Evolutionary conservation across 2,797 vertebrate genomes (phyloP).

Genomic region (Gymnoscopelus microlampas): DNA sequence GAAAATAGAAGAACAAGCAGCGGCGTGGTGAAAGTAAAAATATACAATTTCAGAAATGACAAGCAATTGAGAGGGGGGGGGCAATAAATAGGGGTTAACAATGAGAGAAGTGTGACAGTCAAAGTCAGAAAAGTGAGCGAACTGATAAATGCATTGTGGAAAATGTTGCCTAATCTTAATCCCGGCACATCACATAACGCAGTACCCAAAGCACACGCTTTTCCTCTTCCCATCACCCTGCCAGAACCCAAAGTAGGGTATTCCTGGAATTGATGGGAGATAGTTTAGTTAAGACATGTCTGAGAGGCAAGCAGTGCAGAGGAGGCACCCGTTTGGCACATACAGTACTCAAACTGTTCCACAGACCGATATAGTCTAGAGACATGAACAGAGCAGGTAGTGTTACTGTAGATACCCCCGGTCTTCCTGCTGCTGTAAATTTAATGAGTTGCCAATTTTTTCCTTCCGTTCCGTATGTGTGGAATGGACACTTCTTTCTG

Average conservation of each 20-base stretch:
- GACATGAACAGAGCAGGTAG: slow-evolving; percentile 2
- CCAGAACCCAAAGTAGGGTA: slow-evolving; percentile 21
- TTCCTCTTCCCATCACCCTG: slow-evolving; percentile 39
- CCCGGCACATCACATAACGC: slow-evolving; percentile 54
- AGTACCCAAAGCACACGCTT: slow-evolving; percentile 20
- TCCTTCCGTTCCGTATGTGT: neutral
- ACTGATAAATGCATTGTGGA: slow-evolving; percentile 58
- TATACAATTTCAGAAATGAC: neutral
- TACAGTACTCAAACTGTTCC: neutral
- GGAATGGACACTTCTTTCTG: slow-evolving; percentile 1
- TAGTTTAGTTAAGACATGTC: neutral
- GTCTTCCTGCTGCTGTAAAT: slow-evolving; percentile 1
- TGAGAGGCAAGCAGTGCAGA: neutral
- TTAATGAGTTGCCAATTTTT: neutral
- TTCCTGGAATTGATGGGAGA: slow-evolving; percentile 2
- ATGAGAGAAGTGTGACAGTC: slow-evolving; percentile 40
- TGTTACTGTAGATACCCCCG: neutral
- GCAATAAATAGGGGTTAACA: slow-evolving; percentile 22
- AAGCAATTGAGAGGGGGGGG: slow-evolving; percentile 27
- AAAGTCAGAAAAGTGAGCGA: slow-evolving; percentile 43
- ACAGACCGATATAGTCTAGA: neutral
- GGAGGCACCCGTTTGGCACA: neutral
- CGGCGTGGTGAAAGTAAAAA: neutral
- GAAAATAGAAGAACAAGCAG: neutral
- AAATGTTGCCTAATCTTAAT: slow-evolving; percentile 61